Evolutionary conservation across 1,140 invertebrate species (phyloP).

Genomic region (Telenomus remus): DNA sequence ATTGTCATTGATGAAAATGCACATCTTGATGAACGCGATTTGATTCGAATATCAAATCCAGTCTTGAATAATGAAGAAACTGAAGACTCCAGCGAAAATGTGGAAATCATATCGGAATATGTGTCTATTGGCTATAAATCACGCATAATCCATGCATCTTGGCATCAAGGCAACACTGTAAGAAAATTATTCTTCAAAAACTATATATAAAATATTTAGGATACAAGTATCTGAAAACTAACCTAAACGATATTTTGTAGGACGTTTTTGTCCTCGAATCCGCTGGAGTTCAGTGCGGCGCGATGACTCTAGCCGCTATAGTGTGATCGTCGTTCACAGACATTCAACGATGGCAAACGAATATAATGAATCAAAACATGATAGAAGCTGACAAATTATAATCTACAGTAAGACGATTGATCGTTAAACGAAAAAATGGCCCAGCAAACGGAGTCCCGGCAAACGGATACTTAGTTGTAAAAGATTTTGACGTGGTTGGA

Average conservation of each 20-base stretch:
- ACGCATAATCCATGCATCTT: slow-evolving; percentile 9
- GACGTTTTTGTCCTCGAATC: neutral
- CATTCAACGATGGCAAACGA: slow-evolving; percentile 9
- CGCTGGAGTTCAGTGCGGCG: slow-evolving; percentile 10
- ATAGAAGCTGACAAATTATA: slow-evolving; percentile 15
- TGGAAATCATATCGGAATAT: too few species aligned
- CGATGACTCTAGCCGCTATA: slow-evolving; percentile 17
- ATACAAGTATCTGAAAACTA: too few species aligned
- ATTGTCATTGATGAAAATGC: slow-evolving; percentile 7
- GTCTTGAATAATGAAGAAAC: neutral
- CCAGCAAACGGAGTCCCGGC: neutral
- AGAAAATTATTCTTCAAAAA: too few species aligned
- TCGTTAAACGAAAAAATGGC: neutral
- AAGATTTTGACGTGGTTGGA: slow-evolving; percentile 13
- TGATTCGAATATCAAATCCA: slow-evolving; percentile 7
- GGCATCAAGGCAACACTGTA: slow-evolving; percentile 18
- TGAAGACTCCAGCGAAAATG: neutral
- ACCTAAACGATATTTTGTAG: too few species aligned
- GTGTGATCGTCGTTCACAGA: slow-evolving; percentile 8
- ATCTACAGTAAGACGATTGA: slow-evolving; percentile 1
- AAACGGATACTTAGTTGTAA: slow-evolving; percentile 13
- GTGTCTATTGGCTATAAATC: neutral
- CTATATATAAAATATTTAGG: too few species aligned
- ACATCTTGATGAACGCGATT: slow-evolving; percentile 7
- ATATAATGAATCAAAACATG: slow-evolving; percentile 15